Evolutionary conservation across 2,888 invertebrate species (phyloP), one percentile per base, ranked within the genome.

Genomic region (Acanthacorydalis orientalis): DNA sequence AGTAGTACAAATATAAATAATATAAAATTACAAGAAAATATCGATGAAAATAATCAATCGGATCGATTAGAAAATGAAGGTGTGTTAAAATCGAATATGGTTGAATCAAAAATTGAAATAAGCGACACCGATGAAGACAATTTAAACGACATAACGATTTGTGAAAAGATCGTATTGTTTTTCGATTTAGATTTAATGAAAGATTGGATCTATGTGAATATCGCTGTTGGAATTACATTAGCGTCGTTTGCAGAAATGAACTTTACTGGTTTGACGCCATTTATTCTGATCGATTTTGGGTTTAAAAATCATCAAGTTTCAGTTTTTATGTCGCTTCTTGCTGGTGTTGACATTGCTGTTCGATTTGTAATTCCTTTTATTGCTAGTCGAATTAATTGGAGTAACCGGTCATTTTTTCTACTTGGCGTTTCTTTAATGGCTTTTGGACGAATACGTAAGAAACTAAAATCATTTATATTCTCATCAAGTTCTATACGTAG

Each of bases 171-270:
- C 7, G 63, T 72, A 1, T 64, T 74, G 35, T 82, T 82, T 58
- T 83, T 83, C 56, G 83, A 83, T 59, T 68, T 83, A 50, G 78
- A 79, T 59, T 67, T 83, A 44, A 60, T 83, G 47, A 74, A 75
- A 53, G 83, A 83, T 61, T 73, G 74, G 11, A 73, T 78, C 4
- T 83, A 78, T 55, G 72, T 82, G 2, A 83, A 80, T 56, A 65
- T 83, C 11, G 80, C 82, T 70, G 58, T 82, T 47, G 83, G 83
- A 1, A 68, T 83, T 43, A 82, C 80, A 1, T 64, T 82, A 37
- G 81, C 81, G 1, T 78, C 77, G 57, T 82, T 82, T 55, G 77
- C 75, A 4, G 83, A 83, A 60, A 56, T 82, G 7, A 83, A 83
- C 59, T 83, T 83, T 59, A 79, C 82, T 2, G 73, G 83, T 44